phyloP scores from a whole-genome alignment of 2,113 vertebrate species.

The Leucopternis melanops region DNA sequence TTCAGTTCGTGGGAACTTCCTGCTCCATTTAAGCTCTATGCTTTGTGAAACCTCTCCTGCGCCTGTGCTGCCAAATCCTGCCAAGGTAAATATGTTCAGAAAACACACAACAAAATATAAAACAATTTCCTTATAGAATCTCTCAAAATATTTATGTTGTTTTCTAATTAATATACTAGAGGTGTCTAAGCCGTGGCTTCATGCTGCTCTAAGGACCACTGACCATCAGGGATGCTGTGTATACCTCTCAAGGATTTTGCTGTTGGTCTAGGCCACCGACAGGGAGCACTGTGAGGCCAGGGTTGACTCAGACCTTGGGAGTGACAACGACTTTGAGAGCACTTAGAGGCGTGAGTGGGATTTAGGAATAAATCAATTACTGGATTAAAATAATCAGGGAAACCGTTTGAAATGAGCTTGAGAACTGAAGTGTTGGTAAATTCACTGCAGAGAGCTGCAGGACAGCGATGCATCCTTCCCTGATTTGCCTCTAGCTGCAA shows the following conservation, averaged over 20 bases:
- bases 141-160: too few relatives aligned
- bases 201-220: not conserved
- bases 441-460: not conserved
- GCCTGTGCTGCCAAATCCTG: too few relatives aligned
- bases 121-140: too few relatives aligned
- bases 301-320: not conserved
- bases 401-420: not conserved
- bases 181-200: not conserved
- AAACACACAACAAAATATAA: too few relatives aligned
- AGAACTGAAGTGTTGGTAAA: not conserved
- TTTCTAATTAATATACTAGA: too few relatives aligned
- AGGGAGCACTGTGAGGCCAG: not conserved
- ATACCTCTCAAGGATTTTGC: not conserved
- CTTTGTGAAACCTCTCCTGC: too few relatives aligned
- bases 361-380: not conserved
- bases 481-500: not conserved
- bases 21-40: too few relatives aligned
- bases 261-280: not conserved
- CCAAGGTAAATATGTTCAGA: too few relatives aligned
- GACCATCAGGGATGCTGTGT: not conserved
- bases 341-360: not conserved
- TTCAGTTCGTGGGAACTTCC: too few relatives aligned
- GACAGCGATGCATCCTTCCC: not conserved
- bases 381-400: conserved; percentile 25
- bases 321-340: not conserved